Conservation (phyloP, 2,113 vertebrate genomes). For the Rhinoderma darwinii region DNA sequence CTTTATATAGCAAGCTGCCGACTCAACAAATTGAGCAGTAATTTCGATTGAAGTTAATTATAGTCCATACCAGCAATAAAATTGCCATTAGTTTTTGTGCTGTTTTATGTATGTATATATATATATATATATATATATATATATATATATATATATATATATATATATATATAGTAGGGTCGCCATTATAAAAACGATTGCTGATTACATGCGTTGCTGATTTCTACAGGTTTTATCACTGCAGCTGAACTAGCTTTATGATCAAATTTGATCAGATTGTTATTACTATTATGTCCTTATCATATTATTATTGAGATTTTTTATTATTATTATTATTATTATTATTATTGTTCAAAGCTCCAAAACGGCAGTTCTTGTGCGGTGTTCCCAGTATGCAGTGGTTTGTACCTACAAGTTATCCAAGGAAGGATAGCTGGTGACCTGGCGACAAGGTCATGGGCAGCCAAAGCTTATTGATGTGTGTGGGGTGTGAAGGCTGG, state of each 20-base stretch:
- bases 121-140: too few species aligned
- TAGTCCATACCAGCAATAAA: not conserved
- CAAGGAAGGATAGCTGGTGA: too few species aligned
- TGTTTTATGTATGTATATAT: too few species aligned
- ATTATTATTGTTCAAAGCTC: too few species aligned
- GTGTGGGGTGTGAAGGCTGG: too few species aligned
- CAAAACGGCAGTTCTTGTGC: too few species aligned
- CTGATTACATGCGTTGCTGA: not conserved
- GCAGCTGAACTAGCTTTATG: not conserved
- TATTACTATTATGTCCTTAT: not conserved
- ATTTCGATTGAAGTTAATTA: slow-evolving; percentile 3
- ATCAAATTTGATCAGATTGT: not conserved
- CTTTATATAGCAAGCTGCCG: slow-evolving; percentile 9
- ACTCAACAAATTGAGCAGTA: slow-evolving; percentile 17
- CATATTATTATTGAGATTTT: not conserved
- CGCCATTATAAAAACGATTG: not conserved
- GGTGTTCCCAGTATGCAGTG: too few species aligned
- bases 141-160: too few species aligned
- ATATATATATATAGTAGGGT: not conserved
- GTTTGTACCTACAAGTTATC: too few species aligned
- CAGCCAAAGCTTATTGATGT: too few species aligned
- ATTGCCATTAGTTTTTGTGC: not conserved
- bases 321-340: not conserved
- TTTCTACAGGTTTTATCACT: not conserved
- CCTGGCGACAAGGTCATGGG: too few species aligned